These are phyloP conservation scores for Regulus satrapa DNA, from an alignment of 2,113 vertebrate species.

Conservation along the genomic window DNA sequence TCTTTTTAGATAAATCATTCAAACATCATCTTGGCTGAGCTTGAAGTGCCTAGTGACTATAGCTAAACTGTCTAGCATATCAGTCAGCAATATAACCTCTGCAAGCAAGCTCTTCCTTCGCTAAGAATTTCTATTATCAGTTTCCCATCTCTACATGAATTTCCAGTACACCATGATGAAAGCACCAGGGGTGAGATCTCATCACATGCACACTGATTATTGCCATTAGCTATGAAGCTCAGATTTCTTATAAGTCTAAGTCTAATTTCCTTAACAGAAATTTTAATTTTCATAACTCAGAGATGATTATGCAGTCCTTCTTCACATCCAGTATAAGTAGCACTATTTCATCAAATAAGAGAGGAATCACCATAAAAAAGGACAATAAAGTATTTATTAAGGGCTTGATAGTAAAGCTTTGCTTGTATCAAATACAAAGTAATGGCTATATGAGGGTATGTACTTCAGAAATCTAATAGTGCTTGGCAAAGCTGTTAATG, in stretches of 20 bases:
- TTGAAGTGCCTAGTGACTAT: background rate
- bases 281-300: background rate
- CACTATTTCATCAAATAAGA: background rate
- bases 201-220: background rate
- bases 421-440: background rate
- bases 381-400: background rate
- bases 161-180: background rate
- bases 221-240: background rate
- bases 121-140: background rate
- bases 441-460: background rate
- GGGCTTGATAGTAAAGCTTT: background rate
- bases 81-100: fast-evolving
- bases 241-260: background rate
- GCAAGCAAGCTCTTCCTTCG: background rate
- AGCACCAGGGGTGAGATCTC: background rate
- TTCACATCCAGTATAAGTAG: background rate
- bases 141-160: background rate
- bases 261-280: background rate
- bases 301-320: background rate
- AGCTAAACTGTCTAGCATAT: background rate
- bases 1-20: background rate
- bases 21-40: background rate
- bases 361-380: background rate
- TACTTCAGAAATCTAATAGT: background rate
- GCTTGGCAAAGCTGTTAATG: background rate